Base-by-base conservation (phyloP, 2,888 invertebrate genomes). In the Sesia bembeciformis region DNA sequence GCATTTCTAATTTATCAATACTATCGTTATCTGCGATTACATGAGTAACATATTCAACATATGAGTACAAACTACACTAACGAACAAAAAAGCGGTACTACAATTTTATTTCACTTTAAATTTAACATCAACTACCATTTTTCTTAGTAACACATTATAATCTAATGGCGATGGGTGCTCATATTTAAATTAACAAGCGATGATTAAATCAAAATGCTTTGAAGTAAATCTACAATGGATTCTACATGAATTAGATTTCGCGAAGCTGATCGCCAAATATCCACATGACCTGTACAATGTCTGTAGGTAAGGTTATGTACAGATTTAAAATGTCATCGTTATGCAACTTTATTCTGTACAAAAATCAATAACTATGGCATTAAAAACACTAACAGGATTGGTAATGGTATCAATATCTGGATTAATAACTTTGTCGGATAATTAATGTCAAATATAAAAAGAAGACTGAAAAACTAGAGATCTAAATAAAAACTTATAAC, bases 181-280 rank as follows among this genome's bases (percentile, higher is more conserved):
- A 23, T 68, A 68, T 73, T 74, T 60, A 61, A 71, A 53, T 60
- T 66, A 76, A 78, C 58, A 84, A 83, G 81, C 80, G 67, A 70
- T 70, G 56, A 58, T 52, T 42, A 70, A 78, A 79, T 68, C 70
- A 62, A 79, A 76, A 74, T 74, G 74, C 74, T 72, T 69, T 74
- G 67, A 62, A 65, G 58, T 69, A 68, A 64, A 62, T 71, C 76
- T 82, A 77, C 62, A 65, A 80, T 83, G 80, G 63, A 63, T 63
- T 70, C 74, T 76, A 81, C 76, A 64, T 73, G 74, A 72, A 61
- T 6, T 7, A 58, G 69, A 70, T 77, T 64, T 73, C 84, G 81
- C 83, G 83, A 83, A 83, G 79, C 81, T 75, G 78, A 86, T 88
- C 89, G 89, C 87, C 80, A 88, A 89, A 89, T 88, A 89, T 89